Evolutionary conservation across 37 sponge, comb jelly and placozoan genomes (phyloP).

Genomic region (Corticium candelabrum): DNA sequence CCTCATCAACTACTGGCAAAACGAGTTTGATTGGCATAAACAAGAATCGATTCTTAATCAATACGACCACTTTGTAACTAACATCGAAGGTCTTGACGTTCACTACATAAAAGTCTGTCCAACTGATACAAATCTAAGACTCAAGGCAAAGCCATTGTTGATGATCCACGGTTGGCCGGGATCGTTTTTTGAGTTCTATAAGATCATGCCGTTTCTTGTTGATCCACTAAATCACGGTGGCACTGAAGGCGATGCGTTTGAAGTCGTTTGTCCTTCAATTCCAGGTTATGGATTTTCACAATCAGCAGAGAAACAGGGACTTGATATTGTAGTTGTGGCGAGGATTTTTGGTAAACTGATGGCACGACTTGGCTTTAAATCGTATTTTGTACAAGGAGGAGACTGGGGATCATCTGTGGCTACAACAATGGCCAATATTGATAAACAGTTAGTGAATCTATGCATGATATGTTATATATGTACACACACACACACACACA

Average conservation of each 20-base stretch:
- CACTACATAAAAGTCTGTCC: neutral
- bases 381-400: conserved; percentile 6
- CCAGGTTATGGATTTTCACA: conserved; percentile 10
- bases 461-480: neutral
- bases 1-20: neutral
- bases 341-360: conserved; percentile 10
- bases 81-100: conserved; percentile 6
- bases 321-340: neutral
- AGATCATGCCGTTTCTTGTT: neutral
- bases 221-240: too few species aligned
- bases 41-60: conserved; percentile 6
- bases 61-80: conserved; percentile 3
- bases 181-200: conserved; percentile 8
- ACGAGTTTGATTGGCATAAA: conserved; percentile 7
- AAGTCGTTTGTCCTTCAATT: conserved; percentile 1
- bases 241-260: neutral
- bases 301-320: neutral
- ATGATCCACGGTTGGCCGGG: conserved; percentile 14
- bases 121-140: neutral
- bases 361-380: neutral
- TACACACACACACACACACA: too few species aligned
- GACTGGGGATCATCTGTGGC: conserved; percentile 5
- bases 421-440: neutral
- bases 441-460: neutral
- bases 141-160: neutral